Base-by-base conservation (phyloP, 2,888 invertebrate species). In the Xestia c-nigrum region DNA sequence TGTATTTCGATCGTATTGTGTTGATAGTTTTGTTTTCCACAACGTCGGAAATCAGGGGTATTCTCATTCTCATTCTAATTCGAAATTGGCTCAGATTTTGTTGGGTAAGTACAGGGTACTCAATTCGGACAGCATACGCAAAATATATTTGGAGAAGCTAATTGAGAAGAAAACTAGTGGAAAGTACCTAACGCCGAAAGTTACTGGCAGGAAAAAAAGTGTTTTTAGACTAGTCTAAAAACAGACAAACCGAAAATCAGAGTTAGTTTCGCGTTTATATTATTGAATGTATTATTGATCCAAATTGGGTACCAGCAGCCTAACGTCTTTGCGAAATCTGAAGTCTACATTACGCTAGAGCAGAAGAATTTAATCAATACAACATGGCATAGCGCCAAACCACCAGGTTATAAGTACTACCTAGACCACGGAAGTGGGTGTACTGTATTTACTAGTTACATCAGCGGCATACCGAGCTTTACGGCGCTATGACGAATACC, bases 381-480 rank as follows among this genome's bases (percentile, higher is more conserved):
- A 46, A 47, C 19, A 74, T 64, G 75, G 52, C 63, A 14, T 16
- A 10, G 50, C 38, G 40, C 73, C 31, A 46, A 86, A 74, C 86
- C 55, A 46, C 66, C 31, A 3, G 47, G 59, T 55, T 38, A 21
- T 77, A 78, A 83, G 65, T 74, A 63, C 61, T 61, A 40, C 73
- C 69, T 86, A 74, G 43, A 86, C 59, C 61, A 47, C 87, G 87
- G 83, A 84, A 84, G 69, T 84, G 21, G 31, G 19, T n/a, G 64
- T 64, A 43, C 43, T 12, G n/a, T 3, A 46, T 77, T 84, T 84
- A 84, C 80, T 3, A 46, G 83, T 84, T 84, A 84, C 80, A 74
- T 84, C 79, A 84, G 31, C 24, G 4, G 43, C 84, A 72, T 86
- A 38, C 84, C 83, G 9, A 68, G 86, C 63, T 82, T 55, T 72